Conservation (phyloP, 2,888 invertebrate species). For the Tipula unca region DNA sequence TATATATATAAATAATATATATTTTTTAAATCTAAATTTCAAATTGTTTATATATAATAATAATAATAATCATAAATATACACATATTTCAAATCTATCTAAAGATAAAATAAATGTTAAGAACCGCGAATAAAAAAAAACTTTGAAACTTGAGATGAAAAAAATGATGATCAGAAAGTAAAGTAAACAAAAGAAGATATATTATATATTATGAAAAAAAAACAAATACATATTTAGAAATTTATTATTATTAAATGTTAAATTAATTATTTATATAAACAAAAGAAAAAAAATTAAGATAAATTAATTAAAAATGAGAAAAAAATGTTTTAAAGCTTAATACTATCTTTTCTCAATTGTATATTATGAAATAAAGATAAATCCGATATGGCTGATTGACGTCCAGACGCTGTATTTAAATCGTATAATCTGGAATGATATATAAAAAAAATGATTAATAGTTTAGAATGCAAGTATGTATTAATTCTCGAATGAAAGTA, state of each 20-base stretch:
- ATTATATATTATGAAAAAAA: neutral
- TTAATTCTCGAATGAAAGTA: too few relatives aligned
- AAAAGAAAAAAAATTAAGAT: conserved; percentile 1
- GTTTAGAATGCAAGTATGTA: neutral
- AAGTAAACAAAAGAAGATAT: neutral
- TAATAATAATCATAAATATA: neutral
- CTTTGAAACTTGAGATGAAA: neutral
- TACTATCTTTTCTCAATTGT: conserved; percentile 45
- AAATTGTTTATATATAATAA: neutral
- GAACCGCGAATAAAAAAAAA: neutral
- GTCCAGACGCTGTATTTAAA: conserved; percentile 61
- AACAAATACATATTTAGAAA: neutral
- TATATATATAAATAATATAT: neutral
- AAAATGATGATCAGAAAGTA: neutral
- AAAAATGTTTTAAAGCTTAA: conserved; percentile 32
- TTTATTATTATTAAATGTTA: conserved; percentile 9
- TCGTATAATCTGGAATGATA: conserved; percentile 52
- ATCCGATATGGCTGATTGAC: conserved; percentile 79
- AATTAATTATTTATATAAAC: conserved; percentile 9
- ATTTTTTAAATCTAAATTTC: neutral
- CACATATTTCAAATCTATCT: neutral
- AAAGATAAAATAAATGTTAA: neutral
- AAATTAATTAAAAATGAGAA: conserved; percentile 22
- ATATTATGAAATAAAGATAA: conserved; percentile 79
- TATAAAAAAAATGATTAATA: neutral